Base-by-base conservation (phyloP, 2,888 invertebrate species). In the Chymomyza amoena region DNA sequence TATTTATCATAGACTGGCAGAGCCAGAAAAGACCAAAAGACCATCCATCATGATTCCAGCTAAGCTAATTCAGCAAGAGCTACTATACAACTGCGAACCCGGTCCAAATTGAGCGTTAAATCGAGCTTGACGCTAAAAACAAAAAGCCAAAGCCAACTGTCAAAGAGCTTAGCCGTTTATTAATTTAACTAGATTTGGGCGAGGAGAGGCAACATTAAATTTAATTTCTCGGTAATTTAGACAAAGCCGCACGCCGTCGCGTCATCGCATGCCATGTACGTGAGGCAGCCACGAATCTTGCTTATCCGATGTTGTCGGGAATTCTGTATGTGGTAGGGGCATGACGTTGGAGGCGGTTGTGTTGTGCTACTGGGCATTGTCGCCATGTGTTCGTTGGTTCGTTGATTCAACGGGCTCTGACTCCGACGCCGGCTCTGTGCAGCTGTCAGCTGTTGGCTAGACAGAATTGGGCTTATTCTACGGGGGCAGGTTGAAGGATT, bases 391-490 rank as follows among this genome's bases (percentile, higher is more conserved):
- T 65, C 65, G 61, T 36, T 36, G 51, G 60, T 9, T 63, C 65
- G 61, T 36, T 36, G 36, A 51, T n/a, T 36, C 52, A 64, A 63
- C 62, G 54, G 69, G 75, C 50, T 61, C 63, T 66, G 54, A 54
- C 54, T 45, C 56, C 61, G 73, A 65, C 61, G 64, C 45, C 51
- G 74, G 80, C 72, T 74, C 74, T 77, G 77, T 70, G 57, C 84
- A 80, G 81, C 81, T 75, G 75, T 72, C 75, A 75, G 75, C 75
- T 82, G 84, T 65, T 76, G 82, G 76, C 88, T 77, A 83, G 88
- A 87, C 88, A 70, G 84, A 87, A 86, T 84, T 84, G 77, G 83
- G 86, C 79, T 79, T 60, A 64, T 66, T 72, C 18, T 56, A 32
- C 9, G 32, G 32, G 32, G 32, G 32, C 9, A 9, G 32, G 32